Conservation (phyloP, 2,888 invertebrate genomes). For the Heliconius charithonia region DNA sequence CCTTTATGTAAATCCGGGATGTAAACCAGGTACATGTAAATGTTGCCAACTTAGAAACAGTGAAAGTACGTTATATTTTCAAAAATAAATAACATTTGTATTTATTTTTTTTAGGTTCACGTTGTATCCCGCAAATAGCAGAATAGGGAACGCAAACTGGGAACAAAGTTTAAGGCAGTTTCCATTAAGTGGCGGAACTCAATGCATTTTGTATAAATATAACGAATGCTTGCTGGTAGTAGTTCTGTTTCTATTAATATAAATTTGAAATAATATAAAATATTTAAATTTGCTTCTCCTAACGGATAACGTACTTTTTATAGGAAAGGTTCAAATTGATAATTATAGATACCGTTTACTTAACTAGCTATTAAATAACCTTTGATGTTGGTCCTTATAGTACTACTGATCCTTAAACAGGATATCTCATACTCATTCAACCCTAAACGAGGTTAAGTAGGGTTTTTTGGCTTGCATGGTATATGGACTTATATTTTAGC, state of each 20-base stretch:
- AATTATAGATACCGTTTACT: background rate
- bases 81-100: background rate
- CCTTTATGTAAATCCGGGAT: slow-evolving; percentile 51
- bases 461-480: background rate
- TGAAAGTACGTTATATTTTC: background rate
- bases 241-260: too few species aligned
- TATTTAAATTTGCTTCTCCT: background rate
- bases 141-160: too few species aligned
- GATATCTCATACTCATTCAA: slow-evolving; percentile 9
- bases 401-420: slow-evolving; percentile 11
- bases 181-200: too few species aligned
- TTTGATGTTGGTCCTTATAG: slow-evolving; percentile 10
- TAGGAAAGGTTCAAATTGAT: slow-evolving; percentile 5
- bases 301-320: background rate
- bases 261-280: too few species aligned
- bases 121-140: too few species aligned
- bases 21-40: slow-evolving; percentile 44
- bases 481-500: slow-evolving; percentile 15
- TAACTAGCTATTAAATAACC: slow-evolving; percentile 12
- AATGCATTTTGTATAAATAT: too few species aligned
- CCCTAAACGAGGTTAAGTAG: slow-evolving; percentile 4
- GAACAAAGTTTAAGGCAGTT: too few species aligned
- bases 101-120: background rate
- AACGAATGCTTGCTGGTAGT: too few species aligned
- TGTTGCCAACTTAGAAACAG: slow-evolving; percentile 26